Percentiles rank a stretch among this genome's conserved stretches.
Conservation (phyloP, 2,113 vertebrate genomes). For the Phalacrocorax brasilianus region DNA sequence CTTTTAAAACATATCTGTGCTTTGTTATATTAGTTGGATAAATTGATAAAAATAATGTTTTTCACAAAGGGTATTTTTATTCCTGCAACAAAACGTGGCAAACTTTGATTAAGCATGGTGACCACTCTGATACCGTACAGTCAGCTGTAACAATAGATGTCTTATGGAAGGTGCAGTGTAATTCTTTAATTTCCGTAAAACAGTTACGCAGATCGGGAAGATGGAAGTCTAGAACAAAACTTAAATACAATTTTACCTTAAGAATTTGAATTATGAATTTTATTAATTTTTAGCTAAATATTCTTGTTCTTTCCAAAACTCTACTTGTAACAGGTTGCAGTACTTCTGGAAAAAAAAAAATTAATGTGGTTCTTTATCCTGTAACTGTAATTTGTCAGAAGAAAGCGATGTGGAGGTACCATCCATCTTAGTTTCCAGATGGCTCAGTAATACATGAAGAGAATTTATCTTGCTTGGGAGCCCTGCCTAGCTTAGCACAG, state of each 20-base stretch:
- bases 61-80: neutral
- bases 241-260: neutral
- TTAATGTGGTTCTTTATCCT: neutral
- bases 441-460: neutral
- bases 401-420: neutral
- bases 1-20: neutral
- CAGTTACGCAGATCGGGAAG: neutral
- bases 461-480: neutral
- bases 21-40: neutral
- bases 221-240: neutral
- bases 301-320: neutral
- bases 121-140: neutral
- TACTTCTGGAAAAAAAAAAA: neutral
- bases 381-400: neutral
- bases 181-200: neutral
- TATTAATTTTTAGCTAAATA: neutral
- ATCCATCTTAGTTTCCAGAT: neutral
- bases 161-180: neutral
- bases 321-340: neutral
- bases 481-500: neutral
- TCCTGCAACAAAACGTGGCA: neutral
- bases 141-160: neutral
- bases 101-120: neutral
- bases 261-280: neutral
- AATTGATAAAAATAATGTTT: neutral